Base-by-base conservation (phyloP, 1,140 invertebrate genomes). In the Eurytemora carolleeae region DNA sequence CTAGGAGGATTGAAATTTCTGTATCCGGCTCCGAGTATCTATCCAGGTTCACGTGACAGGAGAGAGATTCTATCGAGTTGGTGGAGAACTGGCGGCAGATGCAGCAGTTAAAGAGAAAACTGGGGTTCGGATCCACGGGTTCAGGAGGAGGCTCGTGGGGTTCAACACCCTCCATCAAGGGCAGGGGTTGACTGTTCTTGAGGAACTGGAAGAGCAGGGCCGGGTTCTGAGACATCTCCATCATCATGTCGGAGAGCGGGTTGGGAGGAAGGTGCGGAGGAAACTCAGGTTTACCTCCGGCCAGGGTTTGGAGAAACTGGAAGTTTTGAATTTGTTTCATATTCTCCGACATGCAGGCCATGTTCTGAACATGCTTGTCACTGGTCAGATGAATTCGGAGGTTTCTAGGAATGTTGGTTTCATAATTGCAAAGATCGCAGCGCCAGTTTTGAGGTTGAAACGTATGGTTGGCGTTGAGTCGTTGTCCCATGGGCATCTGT, bases 301-400 rank as follows among this genome's bases (percentile, higher is more conserved):
- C 31, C n/a, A 44, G 31, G 7, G 31, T 12, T 44, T 44, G 31
- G 7, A 44, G 31, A 44, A 44, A 44, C n/a, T 44, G 31, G n/a
- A 44, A 44, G 31, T 44, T 44, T 7, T 44, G 31, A 12, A 44
- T 44, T 44, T 44, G 31, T 44, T 44, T 44, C 31, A 44, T 44
- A 7, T 44, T 7, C n/a, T 44, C 31, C 31, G 31, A 44, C 31
- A 44, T 44, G n/a, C 31, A 44, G 31, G 31, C 31, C 80, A 90
- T 90, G 71, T 97, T 97, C 73, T 98, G 93, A 26, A 92, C 96
- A 71, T 98, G 93, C 70, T 97, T 97, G 71, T 97, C 92, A 67
- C 89, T 93, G 15, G 91, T 96, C 90, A 95, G 95, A 71, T 96
- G 92, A 73, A 96, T 96, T 68, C 87, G 78, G 20, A 97, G 74